Conservation (phyloP, 1,140 invertebrate genomes). For the Hyles vespertilio region DNA sequence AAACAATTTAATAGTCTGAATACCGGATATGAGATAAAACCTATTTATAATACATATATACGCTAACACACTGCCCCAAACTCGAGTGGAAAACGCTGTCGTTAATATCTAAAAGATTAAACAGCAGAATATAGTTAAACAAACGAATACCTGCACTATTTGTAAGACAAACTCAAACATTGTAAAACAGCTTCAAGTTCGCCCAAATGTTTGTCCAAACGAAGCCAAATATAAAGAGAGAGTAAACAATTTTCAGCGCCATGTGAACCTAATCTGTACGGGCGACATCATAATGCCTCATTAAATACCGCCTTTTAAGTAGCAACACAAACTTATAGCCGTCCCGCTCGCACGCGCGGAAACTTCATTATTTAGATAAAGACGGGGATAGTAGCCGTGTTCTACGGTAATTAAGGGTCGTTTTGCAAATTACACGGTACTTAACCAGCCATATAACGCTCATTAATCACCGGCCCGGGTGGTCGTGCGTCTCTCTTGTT, state of each 20-base stretch:
- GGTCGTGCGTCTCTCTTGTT: constrained; percentile 36
- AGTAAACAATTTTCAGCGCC: constrained; percentile 58
- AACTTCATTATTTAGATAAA: constrained; percentile 38
- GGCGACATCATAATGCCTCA: constrained; percentile 71
- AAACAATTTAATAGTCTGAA: no score
- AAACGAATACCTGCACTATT: no score
- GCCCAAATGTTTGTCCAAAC: constrained; percentile 43
- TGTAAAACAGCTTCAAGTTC: not conserved
- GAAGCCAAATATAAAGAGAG: constrained; percentile 71
- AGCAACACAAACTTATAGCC: constrained; percentile 33
- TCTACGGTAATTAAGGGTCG: constrained; percentile 76
- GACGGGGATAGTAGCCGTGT: constrained; percentile 63
- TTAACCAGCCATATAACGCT: constrained; percentile 77
- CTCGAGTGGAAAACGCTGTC: not conserved
- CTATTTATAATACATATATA: no score
- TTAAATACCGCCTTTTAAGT: constrained; percentile 65
- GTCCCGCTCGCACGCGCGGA: constrained; percentile 37
- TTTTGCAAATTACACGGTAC: constrained; percentile 78
- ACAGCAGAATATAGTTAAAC: no score
- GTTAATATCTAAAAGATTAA: not conserved
- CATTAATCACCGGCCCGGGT: constrained; percentile 70
- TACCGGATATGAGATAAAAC: no score
- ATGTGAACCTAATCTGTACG: constrained; percentile 68
- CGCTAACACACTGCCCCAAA: no score
- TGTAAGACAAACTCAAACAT: constrained; percentile 5